Conservation (phyloP, 2,797 vertebrate species). For the Sebastes minor region DNA sequence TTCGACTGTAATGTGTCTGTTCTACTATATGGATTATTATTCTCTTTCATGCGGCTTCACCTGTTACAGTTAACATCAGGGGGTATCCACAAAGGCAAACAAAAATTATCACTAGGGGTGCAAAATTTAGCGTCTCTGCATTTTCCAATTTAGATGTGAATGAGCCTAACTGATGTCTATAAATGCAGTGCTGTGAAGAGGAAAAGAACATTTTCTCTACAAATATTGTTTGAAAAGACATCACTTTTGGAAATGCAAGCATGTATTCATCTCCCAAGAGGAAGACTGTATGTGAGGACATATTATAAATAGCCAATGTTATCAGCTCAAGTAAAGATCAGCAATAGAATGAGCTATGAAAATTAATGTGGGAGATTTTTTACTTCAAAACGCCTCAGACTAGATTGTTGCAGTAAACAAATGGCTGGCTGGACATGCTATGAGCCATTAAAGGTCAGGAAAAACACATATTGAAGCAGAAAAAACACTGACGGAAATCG, state of each 20-base stretch:
- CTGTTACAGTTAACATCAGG: background rate
- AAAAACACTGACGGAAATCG: background rate
- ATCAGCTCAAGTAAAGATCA: background rate
- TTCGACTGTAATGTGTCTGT: background rate
- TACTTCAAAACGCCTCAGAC: background rate
- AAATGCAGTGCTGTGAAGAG: background rate
- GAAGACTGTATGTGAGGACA: background rate
- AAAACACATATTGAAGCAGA: background rate
- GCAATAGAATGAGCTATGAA: background rate
- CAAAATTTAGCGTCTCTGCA: background rate
- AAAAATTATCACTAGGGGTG: background rate
- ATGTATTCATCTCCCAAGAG: constrained; percentile 5
- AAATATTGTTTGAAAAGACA: constrained; percentile 10
- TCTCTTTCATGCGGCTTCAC: background rate
- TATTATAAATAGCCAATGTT: constrained; percentile 12
- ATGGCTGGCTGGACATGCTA: background rate
- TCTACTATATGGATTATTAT: background rate
- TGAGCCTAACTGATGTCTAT: background rate
- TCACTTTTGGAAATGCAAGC: background rate
- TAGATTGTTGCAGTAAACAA: background rate
- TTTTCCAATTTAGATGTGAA: background rate
- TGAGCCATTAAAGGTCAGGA: background rate
- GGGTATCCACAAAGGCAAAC: background rate
- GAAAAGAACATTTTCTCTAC: constrained; percentile 8
- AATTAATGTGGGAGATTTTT: constrained; percentile 3